These are phyloP conservation scores for Epinephelus moara DNA, from an alignment of 2,113 vertebrate genomes.

Conservation along the genomic window DNA sequence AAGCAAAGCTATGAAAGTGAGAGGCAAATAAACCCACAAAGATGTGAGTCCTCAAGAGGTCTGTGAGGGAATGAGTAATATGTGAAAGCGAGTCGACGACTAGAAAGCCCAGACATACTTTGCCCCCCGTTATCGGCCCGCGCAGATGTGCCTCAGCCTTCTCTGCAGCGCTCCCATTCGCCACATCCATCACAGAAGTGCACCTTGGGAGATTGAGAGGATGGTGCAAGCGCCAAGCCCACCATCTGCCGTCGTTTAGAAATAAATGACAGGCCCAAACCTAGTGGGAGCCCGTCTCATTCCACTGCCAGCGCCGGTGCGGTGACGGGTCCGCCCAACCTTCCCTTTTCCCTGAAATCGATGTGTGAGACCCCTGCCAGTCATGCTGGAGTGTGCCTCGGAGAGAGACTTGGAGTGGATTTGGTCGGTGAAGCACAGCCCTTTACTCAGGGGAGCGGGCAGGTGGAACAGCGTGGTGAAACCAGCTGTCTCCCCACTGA, in stretches of 20 bases:
- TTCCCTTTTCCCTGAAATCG: constrained; percentile 70
- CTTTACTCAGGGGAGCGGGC: constrained; percentile 76
- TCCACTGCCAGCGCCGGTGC: constrained; percentile 72
- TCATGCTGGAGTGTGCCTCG: constrained; percentile 68
- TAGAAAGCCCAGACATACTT: constrained; percentile 73
- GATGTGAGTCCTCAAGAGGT: constrained; percentile 59
- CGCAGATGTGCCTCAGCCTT: constrained; percentile 81
- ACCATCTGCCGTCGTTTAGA: constrained; percentile 85
- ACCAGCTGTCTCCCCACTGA: constrained; percentile 79
- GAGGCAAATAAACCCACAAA: constrained; percentile 63
- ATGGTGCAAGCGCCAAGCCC: constrained; percentile 75
- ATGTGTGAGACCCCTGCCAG: constrained; percentile 80
- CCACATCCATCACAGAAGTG: constrained; percentile 82
- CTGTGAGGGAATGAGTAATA: constrained; percentile 65
- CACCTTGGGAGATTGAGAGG: constrained; percentile 82
- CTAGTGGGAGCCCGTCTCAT: constrained; percentile 80
- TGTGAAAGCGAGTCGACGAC: constrained; percentile 55
- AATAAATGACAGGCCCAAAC: constrained; percentile 83
- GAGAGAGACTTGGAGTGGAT: constrained; percentile 77
- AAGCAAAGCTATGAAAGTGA: constrained; percentile 63
- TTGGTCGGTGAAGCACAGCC: constrained; percentile 76
- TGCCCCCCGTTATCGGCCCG: constrained; percentile 78
- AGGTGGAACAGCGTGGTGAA: constrained; percentile 78
- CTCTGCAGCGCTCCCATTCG: constrained; percentile 72
- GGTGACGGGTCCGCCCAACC: constrained; percentile 74